These are phyloP conservation scores for Malacosoma neustria DNA, from an alignment of 2,888 invertebrate species.

Conservation along the genomic window DNA sequence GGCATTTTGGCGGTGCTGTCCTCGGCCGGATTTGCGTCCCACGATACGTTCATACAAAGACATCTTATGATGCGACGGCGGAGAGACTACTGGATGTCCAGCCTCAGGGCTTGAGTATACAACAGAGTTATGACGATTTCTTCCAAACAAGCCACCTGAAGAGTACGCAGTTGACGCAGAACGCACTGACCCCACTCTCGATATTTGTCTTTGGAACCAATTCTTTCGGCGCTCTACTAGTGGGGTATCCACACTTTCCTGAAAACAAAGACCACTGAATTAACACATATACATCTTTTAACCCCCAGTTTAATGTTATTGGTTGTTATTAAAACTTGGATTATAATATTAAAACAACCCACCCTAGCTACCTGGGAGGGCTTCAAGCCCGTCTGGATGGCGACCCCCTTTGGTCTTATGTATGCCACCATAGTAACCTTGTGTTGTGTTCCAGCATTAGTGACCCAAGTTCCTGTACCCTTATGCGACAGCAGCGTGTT, in stretches of 20 bases:
- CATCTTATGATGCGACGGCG: conserved; percentile 78
- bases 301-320: too few species aligned
- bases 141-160: conserved; percentile 82
- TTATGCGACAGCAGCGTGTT: too few species aligned
- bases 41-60: conserved; percentile 89
- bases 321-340: too few species aligned
- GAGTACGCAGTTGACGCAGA: conserved; percentile 91
- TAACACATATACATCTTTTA: too few species aligned
- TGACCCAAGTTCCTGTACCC: too few species aligned
- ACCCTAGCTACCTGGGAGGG: too few species aligned
- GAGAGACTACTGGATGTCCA: conserved; percentile 50
- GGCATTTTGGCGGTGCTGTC: conserved; percentile 76
- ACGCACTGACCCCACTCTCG: conserved; percentile 88
- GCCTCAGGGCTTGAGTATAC: conserved; percentile 80
- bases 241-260: conserved; percentile 94
- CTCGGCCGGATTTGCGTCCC: conserved; percentile 85
- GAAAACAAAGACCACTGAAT: too few species aligned
- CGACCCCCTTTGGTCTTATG: too few species aligned
- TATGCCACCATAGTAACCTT: too few species aligned
- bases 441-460: too few species aligned
- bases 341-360: too few species aligned
- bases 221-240: conserved; percentile 89
- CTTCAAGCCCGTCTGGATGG: too few species aligned
- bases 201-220: conserved; percentile 91
- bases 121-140: conserved; percentile 86